Conservation (phyloP, 2,888 invertebrate genomes). For the Campopleginae sp. region DNA sequence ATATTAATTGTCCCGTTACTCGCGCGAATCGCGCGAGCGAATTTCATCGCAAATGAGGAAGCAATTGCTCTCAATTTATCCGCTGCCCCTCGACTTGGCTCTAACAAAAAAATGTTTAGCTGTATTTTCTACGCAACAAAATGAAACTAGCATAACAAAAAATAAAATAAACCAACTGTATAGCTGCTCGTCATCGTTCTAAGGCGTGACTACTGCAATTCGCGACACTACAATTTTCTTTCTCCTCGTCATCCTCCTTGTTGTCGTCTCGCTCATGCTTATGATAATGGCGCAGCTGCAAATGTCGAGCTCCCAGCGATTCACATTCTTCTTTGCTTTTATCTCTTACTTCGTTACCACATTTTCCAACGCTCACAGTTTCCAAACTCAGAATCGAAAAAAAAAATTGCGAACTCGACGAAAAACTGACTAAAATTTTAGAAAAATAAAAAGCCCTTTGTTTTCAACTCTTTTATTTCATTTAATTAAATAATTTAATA, state of each 20-base stretch:
- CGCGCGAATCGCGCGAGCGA: slow-evolving; percentile 17
- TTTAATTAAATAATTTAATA: too few relatives aligned
- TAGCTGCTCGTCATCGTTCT: slow-evolving; percentile 32
- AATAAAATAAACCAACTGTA: slow-evolving; percentile 13
- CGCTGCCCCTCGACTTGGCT: neutral
- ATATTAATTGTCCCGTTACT: slow-evolving; percentile 33
- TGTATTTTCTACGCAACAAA: neutral
- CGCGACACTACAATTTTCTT: slow-evolving; percentile 63
- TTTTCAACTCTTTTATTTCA: too few relatives aligned
- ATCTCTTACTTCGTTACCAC: neutral
- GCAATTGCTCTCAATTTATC: slow-evolving; percentile 48
- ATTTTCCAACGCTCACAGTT: neutral
- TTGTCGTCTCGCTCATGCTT: slow-evolving; percentile 27
- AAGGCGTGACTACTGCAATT: slow-evolving; percentile 59
- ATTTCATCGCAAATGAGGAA: slow-evolving; percentile 55
- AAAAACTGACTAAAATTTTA: too few relatives aligned
- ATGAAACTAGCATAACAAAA: slow-evolving; percentile 20
- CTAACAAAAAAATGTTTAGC: neutral
- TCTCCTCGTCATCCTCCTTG: slow-evolving; percentile 46
- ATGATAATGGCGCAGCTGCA: slow-evolving; percentile 31
- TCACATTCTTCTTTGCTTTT: slow-evolving; percentile 9
- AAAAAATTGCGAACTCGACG: neutral
- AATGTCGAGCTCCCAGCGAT: slow-evolving; percentile 16
- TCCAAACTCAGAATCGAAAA: neutral
- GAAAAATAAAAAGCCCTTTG: neutral